Percentiles rank a stretch among this genome's conserved stretches.
These are phyloP conservation scores for Syngnathus scovelli DNA, from an alignment of 2,113 vertebrate species.

Conservation along the genomic window DNA sequence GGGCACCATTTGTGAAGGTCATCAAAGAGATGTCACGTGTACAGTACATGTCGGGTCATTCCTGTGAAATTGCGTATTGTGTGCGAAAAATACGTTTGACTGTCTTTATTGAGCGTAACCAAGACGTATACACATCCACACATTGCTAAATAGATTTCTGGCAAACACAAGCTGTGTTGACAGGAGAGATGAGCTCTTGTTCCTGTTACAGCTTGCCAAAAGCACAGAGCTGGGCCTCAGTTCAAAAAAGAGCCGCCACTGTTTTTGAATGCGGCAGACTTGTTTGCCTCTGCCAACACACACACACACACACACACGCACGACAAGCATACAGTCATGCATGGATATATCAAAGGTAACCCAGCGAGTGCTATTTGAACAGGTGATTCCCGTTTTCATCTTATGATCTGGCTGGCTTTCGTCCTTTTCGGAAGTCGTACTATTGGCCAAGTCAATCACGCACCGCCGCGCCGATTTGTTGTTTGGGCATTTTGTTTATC, in stretches of 20 bases:
- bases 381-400: constrained; percentile 75
- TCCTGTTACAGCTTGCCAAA: constrained; percentile 69
- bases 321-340: constrained; percentile 17
- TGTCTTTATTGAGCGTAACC: constrained; percentile 50
- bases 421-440: constrained; percentile 45
- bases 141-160: constrained; percentile 61
- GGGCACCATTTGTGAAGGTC: constrained; percentile 25
- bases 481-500: neutral
- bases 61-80: constrained; percentile 34
- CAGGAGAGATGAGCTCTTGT: constrained; percentile 66
- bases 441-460: constrained; percentile 41
- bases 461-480: constrained; percentile 10
- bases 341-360: constrained; percentile 63
- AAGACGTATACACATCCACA: constrained; percentile 49
- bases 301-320: constrained; percentile 28
- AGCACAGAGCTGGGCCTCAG: constrained; percentile 40
- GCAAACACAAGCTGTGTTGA: constrained; percentile 71
- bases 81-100: constrained; percentile 41
- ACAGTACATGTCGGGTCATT: constrained; percentile 48
- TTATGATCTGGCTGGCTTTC: constrained; percentile 55
- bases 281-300: constrained; percentile 63
- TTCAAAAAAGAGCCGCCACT: constrained; percentile 58
- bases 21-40: constrained; percentile 51
- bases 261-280: constrained; percentile 60
- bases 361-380: constrained; percentile 68